These are phyloP conservation scores for Sceliomorpha sp. DNA, from an alignment of 2,888 invertebrate genomes.

Conservation along the genomic window DNA sequence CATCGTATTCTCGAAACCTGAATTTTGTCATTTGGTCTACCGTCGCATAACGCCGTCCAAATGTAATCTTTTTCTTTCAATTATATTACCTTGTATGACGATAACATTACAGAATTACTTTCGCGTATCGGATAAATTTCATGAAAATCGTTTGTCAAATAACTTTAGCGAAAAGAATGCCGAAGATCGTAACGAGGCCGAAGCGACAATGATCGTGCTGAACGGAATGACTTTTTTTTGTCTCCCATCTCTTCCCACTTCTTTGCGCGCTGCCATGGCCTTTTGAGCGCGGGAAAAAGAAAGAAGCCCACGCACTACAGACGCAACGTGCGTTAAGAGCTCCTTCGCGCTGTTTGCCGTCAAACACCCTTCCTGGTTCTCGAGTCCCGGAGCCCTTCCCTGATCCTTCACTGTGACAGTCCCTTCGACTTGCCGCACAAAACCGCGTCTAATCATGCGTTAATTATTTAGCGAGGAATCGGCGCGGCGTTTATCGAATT, in stretches of 20 bases:
- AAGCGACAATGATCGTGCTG: slow-evolving; percentile 12
- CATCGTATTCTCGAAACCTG: no score
- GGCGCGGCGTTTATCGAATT: slow-evolving; percentile 61
- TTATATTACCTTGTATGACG: no score
- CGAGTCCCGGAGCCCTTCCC: slow-evolving; percentile 69
- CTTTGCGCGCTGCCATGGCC: slow-evolving; percentile 23
- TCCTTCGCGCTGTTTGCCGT: slow-evolving; percentile 71
- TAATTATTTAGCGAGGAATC: slow-evolving; percentile 76
- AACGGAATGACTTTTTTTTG: slow-evolving; percentile 16
- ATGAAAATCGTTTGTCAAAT: no score
- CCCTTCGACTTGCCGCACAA: slow-evolving; percentile 65
- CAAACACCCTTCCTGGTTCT: slow-evolving; percentile 74
- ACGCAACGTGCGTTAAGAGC: slow-evolving; percentile 67
- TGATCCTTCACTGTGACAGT: slow-evolving; percentile 55
- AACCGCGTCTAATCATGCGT: slow-evolving; percentile 75
- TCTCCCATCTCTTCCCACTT: slow-evolving; percentile 20
- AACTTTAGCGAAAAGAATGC: no score
- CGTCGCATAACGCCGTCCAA: no score
- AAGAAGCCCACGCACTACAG: slow-evolving; percentile 61
- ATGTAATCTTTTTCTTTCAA: no score
- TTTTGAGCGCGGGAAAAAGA: slow-evolving; percentile 36
- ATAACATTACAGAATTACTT: no score
- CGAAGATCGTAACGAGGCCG: slow-evolving; percentile 26
- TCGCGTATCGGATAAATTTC: no score
- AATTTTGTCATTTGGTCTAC: no score